Evolutionary conservation across 2,113 vertebrate species (phyloP).

Genomic region (Synodontis membranacea): DNA sequence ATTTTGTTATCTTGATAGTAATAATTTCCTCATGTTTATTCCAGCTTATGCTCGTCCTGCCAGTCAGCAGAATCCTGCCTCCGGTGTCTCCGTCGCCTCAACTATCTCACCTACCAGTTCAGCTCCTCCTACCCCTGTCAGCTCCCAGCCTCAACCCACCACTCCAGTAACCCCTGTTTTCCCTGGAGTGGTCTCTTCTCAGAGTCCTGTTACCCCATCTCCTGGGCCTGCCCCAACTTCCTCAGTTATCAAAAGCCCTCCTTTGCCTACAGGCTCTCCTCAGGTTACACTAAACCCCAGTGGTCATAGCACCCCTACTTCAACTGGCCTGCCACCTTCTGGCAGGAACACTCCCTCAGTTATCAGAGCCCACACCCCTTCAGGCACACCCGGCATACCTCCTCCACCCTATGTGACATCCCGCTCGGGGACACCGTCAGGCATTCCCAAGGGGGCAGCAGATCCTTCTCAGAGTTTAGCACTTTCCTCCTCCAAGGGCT

Average conservation of each 20-base stretch:
- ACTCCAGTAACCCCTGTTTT: constrained; percentile 82
- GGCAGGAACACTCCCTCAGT: constrained; percentile 71
- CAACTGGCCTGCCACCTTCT: constrained; percentile 48
- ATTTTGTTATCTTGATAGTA: not conserved
- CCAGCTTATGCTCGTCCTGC: constrained; percentile 85
- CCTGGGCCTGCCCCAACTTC: constrained; percentile 71
- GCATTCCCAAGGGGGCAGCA: constrained; percentile 63
- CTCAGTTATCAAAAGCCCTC: constrained; percentile 75
- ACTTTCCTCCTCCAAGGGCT: constrained; percentile 79
- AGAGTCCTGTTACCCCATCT: constrained; percentile 64
- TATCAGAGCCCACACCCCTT: constrained; percentile 76
- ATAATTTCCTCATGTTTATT: constrained; percentile 54
- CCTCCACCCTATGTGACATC: constrained; percentile 76
- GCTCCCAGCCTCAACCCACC: constrained; percentile 76
- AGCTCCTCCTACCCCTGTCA: constrained; percentile 79
- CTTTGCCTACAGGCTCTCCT: constrained; percentile 44
- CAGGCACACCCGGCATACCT: constrained; percentile 73
- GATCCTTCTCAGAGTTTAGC: constrained; percentile 71
- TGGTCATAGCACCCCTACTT: constrained; percentile 63
- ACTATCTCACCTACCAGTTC: constrained; percentile 84
- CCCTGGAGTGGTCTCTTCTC: constrained; percentile 81
- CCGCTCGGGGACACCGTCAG: constrained; percentile 71
- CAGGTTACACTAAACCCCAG: constrained; percentile 62
- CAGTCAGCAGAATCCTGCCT: constrained; percentile 77
- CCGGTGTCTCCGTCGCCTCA: constrained; percentile 68